Percentiles rank a stretch among this genome's conserved stretches.
phyloP scores from a whole-genome alignment of 1,140 invertebrate genomes.

The Polyergus mexicanus region DNA sequence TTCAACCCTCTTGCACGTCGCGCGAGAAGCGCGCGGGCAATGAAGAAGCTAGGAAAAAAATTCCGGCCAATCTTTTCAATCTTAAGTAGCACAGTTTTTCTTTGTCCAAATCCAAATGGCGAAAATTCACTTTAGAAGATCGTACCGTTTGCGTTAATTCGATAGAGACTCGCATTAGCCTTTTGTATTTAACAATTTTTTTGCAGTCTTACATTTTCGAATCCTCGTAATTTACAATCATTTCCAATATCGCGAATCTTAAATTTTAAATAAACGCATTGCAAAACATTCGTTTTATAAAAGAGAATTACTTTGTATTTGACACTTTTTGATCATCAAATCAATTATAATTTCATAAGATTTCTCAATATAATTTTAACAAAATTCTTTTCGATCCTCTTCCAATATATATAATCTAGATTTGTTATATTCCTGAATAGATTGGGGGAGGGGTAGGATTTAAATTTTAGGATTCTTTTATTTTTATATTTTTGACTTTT shows the following conservation, averaged over 20 bases:
- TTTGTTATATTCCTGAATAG: not conserved
- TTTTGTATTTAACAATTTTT: slow-evolving; percentile 13
- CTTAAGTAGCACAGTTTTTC: slow-evolving; percentile 76
- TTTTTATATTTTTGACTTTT: not conserved
- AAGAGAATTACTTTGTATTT: not conserved
- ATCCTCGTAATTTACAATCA: not conserved
- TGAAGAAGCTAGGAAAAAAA: slow-evolving; percentile 70
- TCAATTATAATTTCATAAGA: not conserved
- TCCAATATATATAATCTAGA: not conserved
- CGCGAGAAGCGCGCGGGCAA: slow-evolving; percentile 12
- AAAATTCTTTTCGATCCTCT: not conserved
- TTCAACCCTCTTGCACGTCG: slow-evolving; percentile 70
- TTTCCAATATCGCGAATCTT: not conserved
- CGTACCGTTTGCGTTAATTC: slow-evolving; percentile 57
- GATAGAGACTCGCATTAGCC: slow-evolving; percentile 50
- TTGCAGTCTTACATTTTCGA: not conserved
- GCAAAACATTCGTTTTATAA: not conserved
- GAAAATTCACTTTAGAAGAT: slow-evolving; percentile 70
- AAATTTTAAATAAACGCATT: not conserved
- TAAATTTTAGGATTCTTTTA: not conserved
- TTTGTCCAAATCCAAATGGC: slow-evolving; percentile 2
- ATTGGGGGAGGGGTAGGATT: not conserved
- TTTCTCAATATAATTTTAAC: not conserved
- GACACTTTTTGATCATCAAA: not conserved
- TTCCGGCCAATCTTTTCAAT: slow-evolving; percentile 80